phyloP scores from a whole-genome alignment of 2,113 vertebrate species.

The Bostrychus sinensis region DNA sequence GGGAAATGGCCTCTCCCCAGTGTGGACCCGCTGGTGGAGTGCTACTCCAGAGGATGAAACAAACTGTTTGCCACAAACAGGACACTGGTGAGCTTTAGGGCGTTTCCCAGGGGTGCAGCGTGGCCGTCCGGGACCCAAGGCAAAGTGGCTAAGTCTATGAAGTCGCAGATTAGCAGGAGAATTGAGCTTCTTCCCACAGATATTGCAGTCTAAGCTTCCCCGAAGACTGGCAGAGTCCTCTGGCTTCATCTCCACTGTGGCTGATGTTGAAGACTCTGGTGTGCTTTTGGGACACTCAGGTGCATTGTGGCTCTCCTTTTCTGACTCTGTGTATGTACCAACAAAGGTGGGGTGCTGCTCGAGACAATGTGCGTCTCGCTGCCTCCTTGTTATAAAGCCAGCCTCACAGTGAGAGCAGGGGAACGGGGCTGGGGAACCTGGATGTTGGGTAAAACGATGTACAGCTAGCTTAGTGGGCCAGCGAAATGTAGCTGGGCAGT shows the following conservation, averaged over 20 bases:
- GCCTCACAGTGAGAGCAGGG: conserved; percentile 78
- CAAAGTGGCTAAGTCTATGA: conserved; percentile 75
- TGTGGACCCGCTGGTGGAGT: conserved; percentile 87
- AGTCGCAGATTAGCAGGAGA: conserved; percentile 79
- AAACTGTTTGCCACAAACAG: conserved; percentile 85
- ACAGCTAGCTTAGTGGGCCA: conserved; percentile 80
- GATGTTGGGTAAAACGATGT: conserved; percentile 78
- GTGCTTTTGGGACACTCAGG: conserved; percentile 1
- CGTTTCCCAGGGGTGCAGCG: conserved; percentile 51
- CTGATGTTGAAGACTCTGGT: conserved; percentile 46
- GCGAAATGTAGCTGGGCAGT: conserved; percentile 81
- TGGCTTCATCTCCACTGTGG: neutral
- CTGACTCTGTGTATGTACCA: neutral
- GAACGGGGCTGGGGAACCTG: conserved; percentile 78
- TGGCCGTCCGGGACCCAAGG: conserved; percentile 50
- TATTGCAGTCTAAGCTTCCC: conserved; percentile 69
- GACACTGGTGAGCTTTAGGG: conserved; percentile 82
- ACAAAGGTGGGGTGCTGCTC: conserved; percentile 59
- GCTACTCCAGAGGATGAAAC: conserved; percentile 86
- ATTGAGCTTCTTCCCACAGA: conserved; percentile 82
- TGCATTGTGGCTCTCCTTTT: conserved; percentile 1
- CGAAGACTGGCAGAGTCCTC: conserved; percentile 13
- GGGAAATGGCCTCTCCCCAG: conserved; percentile 81
- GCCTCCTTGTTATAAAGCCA: conserved; percentile 77
- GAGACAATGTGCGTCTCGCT: conserved; percentile 76